phyloP scores from a whole-genome alignment of 2,888 invertebrate species.

The Morpho deidamia region DNA sequence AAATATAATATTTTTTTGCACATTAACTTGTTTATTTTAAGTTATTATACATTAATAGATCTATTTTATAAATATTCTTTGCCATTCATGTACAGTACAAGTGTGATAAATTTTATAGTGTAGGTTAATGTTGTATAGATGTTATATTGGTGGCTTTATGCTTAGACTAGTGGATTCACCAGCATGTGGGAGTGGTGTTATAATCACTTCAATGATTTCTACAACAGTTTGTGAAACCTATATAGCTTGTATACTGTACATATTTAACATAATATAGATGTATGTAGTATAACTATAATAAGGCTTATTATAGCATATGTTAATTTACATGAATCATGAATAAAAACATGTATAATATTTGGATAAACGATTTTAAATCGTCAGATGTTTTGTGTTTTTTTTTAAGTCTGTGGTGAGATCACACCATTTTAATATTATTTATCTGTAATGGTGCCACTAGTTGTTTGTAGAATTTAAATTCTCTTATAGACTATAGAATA shows the following conservation, averaged over 20 bases:
- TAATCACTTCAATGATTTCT: slow-evolving; percentile 57
- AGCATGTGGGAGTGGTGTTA: slow-evolving; percentile 59
- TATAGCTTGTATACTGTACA: slow-evolving; percentile 59
- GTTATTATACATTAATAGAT: neutral
- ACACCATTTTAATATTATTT: slow-evolving; percentile 43
- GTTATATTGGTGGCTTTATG: slow-evolving; percentile 37
- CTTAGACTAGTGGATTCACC: slow-evolving; percentile 39
- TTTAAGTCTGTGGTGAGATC: slow-evolving; percentile 51
- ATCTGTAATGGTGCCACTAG: slow-evolving; percentile 62
- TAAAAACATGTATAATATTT: slow-evolving; percentile 38
- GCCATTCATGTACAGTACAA: slow-evolving; percentile 69
- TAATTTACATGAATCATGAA: slow-evolving; percentile 42
- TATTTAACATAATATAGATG: slow-evolving; percentile 43
- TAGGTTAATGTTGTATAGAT: slow-evolving; percentile 33
- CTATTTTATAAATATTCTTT: slow-evolving; percentile 35
- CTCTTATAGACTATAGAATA: slow-evolving; percentile 58
- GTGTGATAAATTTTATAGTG: slow-evolving; percentile 51
- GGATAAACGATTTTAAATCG: slow-evolving; percentile 63
- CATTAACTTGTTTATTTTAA: no score
- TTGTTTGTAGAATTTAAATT: slow-evolving; percentile 62
- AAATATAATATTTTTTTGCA: neutral
- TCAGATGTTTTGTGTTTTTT: slow-evolving; percentile 43
- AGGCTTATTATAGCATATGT: slow-evolving; percentile 53
- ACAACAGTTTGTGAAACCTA: slow-evolving; percentile 47
- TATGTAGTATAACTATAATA: slow-evolving; percentile 31